Base-by-base conservation (phyloP, 92 coral and sea anemone species). In the Epizoanthus scotinus region DNA sequence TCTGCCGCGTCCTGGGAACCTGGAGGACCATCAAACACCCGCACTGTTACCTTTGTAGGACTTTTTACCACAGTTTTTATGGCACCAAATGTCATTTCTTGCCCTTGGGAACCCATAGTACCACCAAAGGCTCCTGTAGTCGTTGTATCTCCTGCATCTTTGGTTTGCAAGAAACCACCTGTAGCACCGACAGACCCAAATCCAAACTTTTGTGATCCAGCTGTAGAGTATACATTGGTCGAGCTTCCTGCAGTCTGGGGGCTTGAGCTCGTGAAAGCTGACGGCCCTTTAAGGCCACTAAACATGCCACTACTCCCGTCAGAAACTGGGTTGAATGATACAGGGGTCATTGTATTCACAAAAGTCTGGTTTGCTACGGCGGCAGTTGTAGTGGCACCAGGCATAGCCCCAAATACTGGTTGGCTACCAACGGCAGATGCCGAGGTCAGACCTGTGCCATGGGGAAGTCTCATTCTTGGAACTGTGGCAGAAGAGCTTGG, bases 261-360 rank as follows among this genome's bases (percentile, higher is more conserved):
- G 12, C 21, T 22, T 8, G 53, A 34, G 42, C 52, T 56, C 25
- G 52, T 20, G 14, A 73, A 56, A 0, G 26, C n/a, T 8, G 67
- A n/a, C 10, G 60, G 29, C 17, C 54, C 66, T 34, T 73, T 73
- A 0, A 58, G 5, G 25, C 27, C 79, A 73, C 79, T 21, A 6
- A 73, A 20, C 36, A 24, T 6, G 42, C 12, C 22, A 47, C 25
- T 25, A 25, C 20, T 31, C n/a, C 24, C 18, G 28, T 26, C 36
- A 52, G 57, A 5, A 13, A 38, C 29, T 54, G 85, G 21, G 20
- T 25, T 15, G 54, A 73, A 31, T 55, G 78, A 17, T 6, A 54
- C 85, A 21, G 79, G 79, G 2, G 14, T 73, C 67, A 73, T 57
- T 17, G 67, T 73, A 40, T 73, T 73, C 54, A 73, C 67, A 57